Evolutionary conservation across 2,888 invertebrate species (phyloP), one percentile per base, ranked within the genome.

Genomic region (Drosophila paramelanica): DNA sequence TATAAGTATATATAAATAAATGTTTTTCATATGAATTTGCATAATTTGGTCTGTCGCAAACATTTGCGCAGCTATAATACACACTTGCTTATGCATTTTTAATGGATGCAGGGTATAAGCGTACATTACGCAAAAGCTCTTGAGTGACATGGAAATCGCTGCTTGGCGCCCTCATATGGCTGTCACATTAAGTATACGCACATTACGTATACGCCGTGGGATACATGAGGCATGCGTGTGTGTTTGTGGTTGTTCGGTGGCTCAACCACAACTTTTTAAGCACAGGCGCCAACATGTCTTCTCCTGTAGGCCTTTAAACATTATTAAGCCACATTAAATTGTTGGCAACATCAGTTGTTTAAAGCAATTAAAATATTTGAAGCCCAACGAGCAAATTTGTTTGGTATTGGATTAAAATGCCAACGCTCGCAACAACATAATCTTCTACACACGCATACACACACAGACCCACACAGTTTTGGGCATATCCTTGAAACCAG

Each of bases 181-280:
- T 74, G 74, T 71, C 74, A 66, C 50, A 61, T 76, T 74, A 76
- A 53, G 65, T 76, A 76, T 75, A 65, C 62, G 53, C 62, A 36
- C n/a, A 23, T 55, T 42, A 67, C 60, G 66, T 50, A 78, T 50
- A 64, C 69, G 33, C 69, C 61, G 33, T 25, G 43, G 41, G 55
- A n/a, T 11, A 53, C 31, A 55, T 39, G 5, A 36, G 20, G 53
- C 11, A 5, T 10, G 11, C 2, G 8, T 47, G 25, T 0, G 11
- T 6, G 38, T 20, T n/a, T 36, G 31, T 8, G 33, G 23, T 51
- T 27, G 17, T 36, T 25, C 41, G 41, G 38, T 46, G 39, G 50
- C 20, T 39, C 14, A 46, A 10, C 46, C 65, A 20, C 51, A 65
- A 52, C 8, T 27, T 65, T 65, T 46, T 27, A 20, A 25, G 17